A percentile compares a stretch with the other conserved stretches of the same genome.
Evolutionary conservation across 1,140 invertebrate genomes (phyloP).

Genomic region (Papilio aristodemus): DNA sequence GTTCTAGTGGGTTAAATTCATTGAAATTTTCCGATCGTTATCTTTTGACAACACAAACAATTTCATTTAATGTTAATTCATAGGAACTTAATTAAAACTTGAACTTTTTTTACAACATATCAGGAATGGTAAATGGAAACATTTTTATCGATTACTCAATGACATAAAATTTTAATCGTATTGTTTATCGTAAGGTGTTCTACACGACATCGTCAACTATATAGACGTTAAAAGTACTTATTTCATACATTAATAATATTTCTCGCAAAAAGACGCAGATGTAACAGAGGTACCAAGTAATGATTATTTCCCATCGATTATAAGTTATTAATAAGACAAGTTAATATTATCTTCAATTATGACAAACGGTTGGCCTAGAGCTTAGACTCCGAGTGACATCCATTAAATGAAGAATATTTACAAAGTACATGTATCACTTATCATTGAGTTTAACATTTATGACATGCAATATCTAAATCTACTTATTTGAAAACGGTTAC

Average conservation of each 20-base stretch:
- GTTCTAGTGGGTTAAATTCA: conserved; percentile 5
- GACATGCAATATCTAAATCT: conserved; percentile 40
- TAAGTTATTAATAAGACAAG: conserved; percentile 27
- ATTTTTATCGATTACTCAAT: conserved; percentile 5
- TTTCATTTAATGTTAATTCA: not conserved
- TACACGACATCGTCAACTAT: not conserved
- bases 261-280: conserved; percentile 25
- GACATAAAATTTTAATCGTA: not conserved
- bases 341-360: conserved; percentile 3
- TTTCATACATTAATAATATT: conserved; percentile 27
- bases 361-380: not conserved
- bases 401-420: conserved; percentile 30
- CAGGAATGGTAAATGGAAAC: not conserved
- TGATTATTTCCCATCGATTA: conserved; percentile 24
- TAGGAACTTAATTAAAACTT: conserved; percentile 9
- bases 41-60: conserved; percentile 11
- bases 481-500: conserved; percentile 39
- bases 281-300: conserved; percentile 3
- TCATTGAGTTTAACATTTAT: conserved; percentile 19
- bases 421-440: conserved; percentile 34
- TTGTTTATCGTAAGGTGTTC: not conserved
- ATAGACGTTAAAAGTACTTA: conserved; percentile 6
- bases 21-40: not conserved
- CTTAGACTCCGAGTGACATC: conserved; percentile 28
- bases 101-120: conserved; percentile 13